Percentiles rank a stretch among this genome's conserved stretches.
Conservation (phyloP, 2,797 vertebrate genomes). For the Sphenodon punctatus region DNA sequence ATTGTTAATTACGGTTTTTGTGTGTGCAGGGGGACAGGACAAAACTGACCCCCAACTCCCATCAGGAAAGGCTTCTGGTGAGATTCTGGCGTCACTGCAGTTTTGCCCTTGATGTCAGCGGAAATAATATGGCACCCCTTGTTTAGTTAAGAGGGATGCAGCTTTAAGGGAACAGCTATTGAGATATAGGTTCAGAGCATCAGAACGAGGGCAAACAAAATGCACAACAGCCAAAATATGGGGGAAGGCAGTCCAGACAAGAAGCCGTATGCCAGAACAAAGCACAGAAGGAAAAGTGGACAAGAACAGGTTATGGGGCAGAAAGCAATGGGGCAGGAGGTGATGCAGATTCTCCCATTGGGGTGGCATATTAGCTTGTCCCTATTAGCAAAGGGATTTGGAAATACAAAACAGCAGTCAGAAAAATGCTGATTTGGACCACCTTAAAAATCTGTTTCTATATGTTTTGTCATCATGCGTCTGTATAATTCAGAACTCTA, state of each 20-base stretch:
- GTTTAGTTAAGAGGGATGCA: neutral
- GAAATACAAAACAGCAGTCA: neutral
- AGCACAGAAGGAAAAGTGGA: neutral
- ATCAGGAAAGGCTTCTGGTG: too few species aligned
- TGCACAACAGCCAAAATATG: neutral
- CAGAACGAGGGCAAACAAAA: neutral
- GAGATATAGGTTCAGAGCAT: constrained; percentile 11
- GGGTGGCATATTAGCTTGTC: neutral
- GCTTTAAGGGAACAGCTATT: constrained; percentile 9
- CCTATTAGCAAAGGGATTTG: neutral
- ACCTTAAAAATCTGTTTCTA: neutral
- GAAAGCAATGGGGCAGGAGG: neutral
- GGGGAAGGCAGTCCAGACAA: constrained; percentile 14
- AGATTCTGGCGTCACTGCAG: too few species aligned
- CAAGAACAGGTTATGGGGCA: neutral
- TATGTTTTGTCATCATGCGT: neutral
- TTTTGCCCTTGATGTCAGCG: too few species aligned
- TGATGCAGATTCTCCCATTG: neutral
- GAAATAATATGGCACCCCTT: too few species aligned
- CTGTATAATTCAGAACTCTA: too few species aligned
- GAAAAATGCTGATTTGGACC: fast-evolving
- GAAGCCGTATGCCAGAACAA: constrained; percentile 34
- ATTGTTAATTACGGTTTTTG: too few species aligned
- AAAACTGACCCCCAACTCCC: too few species aligned
- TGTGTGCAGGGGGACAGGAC: too few species aligned